A percentile compares a stretch with the other conserved stretches of the same genome.
Evolutionary conservation across 2,797 vertebrate species (phyloP).

Genomic region (Molossus molossus): DNA sequence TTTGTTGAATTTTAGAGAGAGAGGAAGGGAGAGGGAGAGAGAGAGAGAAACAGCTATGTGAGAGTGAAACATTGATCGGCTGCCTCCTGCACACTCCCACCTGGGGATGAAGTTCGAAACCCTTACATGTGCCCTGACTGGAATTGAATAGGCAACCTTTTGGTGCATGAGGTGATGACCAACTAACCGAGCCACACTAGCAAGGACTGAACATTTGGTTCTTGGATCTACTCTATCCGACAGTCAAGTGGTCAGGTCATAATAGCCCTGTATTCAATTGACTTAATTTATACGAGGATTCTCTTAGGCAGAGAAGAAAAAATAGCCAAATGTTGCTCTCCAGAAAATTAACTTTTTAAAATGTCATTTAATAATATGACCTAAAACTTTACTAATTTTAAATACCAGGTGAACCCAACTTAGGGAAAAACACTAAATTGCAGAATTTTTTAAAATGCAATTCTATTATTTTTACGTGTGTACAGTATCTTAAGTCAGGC

Average conservation of each 20-base stretch:
- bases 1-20: too few species aligned
- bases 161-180: too few species aligned
- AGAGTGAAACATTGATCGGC: too few species aligned
- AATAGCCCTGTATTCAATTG: background rate
- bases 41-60: too few species aligned
- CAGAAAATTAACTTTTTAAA: slow-evolving; percentile 38
- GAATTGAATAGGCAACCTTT: too few species aligned
- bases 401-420: slow-evolving; percentile 3
- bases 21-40: too few species aligned
- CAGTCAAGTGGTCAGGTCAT: background rate
- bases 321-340: background rate
- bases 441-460: background rate
- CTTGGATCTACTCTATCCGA: background rate
- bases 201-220: background rate
- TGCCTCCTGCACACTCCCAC: too few species aligned
- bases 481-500: slow-evolving; percentile 49
- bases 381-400: slow-evolving; percentile 44
- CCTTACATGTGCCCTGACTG: too few species aligned
- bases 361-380: slow-evolving; percentile 57
- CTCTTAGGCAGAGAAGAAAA: background rate
- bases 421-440: slow-evolving; percentile 16
- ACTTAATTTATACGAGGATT: slow-evolving; percentile 47
- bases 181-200: too few species aligned
- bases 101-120: too few species aligned
- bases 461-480: slow-evolving; percentile 1